Evolutionary conservation across 2,113 vertebrate species (phyloP), one percentile per base, ranked within the genome.

Genomic region (Passer domesticus): DNA sequence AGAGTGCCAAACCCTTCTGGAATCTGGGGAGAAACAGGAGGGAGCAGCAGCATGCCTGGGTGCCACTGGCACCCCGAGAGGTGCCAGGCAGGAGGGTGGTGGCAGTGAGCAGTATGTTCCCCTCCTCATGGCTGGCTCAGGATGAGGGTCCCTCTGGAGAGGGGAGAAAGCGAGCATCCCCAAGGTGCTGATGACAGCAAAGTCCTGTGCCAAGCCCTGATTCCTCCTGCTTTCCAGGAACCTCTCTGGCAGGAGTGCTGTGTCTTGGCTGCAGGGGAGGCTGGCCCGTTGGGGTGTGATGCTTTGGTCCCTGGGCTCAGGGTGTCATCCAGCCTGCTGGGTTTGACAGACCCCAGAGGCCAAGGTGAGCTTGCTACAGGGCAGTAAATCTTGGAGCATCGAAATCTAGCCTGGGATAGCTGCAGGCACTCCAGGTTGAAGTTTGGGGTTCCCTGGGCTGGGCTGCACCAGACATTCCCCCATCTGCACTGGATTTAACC

Each of bases 191-290:
- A 81, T 0, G 0, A 89, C 47, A 67, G 46, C 6, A 3, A 74
- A 87, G 43, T 70, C 37, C 43, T 0, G 0, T 63, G 87, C 74
- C 56, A 76, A 89, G 58, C 62, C 37, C 35, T 23, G 43, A 37
- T 75, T 67, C 25, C 31, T 94, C 44, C 58, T 50, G 77, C 90
- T 96, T 95, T 95, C 70, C 62, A 94, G 69, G 87, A 95, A 91
- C 4, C 30, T 33, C 39, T 91, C 50, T 91, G 83, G 30, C 64
- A 89, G 69, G 19, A 87, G 39, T 0, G 0, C 0, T 6, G 58
- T 0, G 0, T 63, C 70, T 41, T 49, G 49, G 41, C 78, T 85
- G 78, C 16, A 35, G 69, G 53, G 82, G 28, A 27, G 37, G 31
- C 22, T 2, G 2, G 23, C 47, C 15, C 39, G 78, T 60, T 0